Evolutionary conservation across 2,113 vertebrate species (phyloP), one percentile per base, ranked within the genome.

Genomic region (Crotalus helleri): DNA sequence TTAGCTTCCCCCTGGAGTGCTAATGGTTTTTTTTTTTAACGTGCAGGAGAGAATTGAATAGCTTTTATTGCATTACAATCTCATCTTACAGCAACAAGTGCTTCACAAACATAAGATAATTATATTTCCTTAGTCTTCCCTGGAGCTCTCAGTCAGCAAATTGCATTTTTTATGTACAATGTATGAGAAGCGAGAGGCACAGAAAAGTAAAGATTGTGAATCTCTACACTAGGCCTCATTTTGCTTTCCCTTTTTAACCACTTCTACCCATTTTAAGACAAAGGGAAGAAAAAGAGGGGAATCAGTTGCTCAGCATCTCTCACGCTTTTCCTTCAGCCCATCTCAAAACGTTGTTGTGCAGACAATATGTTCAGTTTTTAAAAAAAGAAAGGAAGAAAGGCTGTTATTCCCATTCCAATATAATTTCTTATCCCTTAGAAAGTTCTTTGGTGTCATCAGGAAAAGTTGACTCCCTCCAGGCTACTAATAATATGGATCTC

Each of bases 91-190:
- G 17, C 87, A 49, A 46, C 7, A 92, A 92, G 74, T 90, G 91
- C 74, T 92, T 86, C 86, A 91, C 57, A 87, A 92, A 90, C 57
- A 46, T 69, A 29, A 64, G 87, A 49, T 92, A 87, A 92, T 90
- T 90, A 61, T 29, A 90, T 92, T 54, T 86, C n/a, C 23, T 85
- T 85, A 33, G n/a, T 29, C n/a, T 89, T 57, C 69, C 64, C 64
- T 4, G 54, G 4, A 59, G 23, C 55, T 86, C 23, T 23, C 57
- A 7, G 33, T 11, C 44, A 23, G 19, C 24, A 61, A 64, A 61
- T 33, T 87, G 7, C 26, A 24, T n/a, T 24, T 26, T 81, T 13
- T 29, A 1, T 46, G 49, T 69, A 24, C 15, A 3, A 19, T 21
- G 9, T 51, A 19, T 19, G 23, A 5, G n/a, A 87, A 86, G 21